Conservation (phyloP, 2,888 invertebrate genomes). For the Eilema caniola region DNA sequence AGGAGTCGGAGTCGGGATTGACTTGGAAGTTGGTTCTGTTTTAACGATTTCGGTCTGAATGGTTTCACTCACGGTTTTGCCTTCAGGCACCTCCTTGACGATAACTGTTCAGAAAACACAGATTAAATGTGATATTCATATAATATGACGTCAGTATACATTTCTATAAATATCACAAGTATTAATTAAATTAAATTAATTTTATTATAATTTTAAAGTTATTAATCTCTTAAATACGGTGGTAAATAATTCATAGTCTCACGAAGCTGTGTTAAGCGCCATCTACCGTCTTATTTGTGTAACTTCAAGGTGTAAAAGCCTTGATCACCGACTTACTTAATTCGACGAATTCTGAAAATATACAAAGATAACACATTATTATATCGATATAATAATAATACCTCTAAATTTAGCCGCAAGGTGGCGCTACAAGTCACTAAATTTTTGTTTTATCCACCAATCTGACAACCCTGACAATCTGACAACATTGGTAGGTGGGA, state of each 20-base stretch:
- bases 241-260: slow-evolving; percentile 12
- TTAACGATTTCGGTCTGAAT: background rate
- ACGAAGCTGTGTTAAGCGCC: slow-evolving; percentile 18
- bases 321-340: slow-evolving; percentile 34
- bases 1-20: slow-evolving; percentile 1
- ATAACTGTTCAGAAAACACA: slow-evolving; percentile 6
- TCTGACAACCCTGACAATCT: no score
- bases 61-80: background rate
- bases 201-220: background rate
- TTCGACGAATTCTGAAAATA: slow-evolving; percentile 38
- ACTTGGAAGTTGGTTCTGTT: slow-evolving; percentile 1
- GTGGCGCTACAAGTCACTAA: no score
- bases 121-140: slow-evolving; percentile 21
- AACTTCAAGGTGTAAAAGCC: background rate
- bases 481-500: no score
- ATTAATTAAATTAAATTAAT: background rate
- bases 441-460: no score
- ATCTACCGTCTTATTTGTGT: slow-evolving; percentile 28
- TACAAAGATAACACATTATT: slow-evolving; percentile 2
- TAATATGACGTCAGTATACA: background rate
- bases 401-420: no score
- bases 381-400: background rate
- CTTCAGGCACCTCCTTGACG: background rate
- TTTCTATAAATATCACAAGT: no score
- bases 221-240: background rate